Evolutionary conservation across 2,888 invertebrate species (phyloP).

Genomic region (Polydrusus cervinus): DNA sequence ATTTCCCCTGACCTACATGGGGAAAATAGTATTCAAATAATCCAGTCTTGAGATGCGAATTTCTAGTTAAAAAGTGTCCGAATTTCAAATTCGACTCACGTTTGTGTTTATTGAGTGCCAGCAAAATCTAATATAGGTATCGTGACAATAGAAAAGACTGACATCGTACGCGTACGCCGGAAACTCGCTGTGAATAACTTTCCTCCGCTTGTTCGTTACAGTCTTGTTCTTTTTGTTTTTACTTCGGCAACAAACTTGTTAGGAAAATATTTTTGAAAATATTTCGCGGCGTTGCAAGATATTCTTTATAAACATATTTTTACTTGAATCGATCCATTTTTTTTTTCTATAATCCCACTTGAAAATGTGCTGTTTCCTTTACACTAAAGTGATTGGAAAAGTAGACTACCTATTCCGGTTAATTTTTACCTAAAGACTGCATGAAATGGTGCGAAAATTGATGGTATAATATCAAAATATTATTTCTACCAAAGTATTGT

Average conservation of each 20-base stretch:
- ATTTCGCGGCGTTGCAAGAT: background rate
- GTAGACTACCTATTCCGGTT: too few relatives aligned
- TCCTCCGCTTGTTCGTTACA: constrained; percentile 31
- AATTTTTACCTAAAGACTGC: too few relatives aligned
- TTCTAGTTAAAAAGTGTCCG: constrained; percentile 39
- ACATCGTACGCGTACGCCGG: constrained; percentile 41
- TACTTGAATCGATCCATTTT: too few relatives aligned
- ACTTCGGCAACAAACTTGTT: background rate
- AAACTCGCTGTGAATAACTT: constrained; percentile 45
- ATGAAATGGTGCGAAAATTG: too few relatives aligned
- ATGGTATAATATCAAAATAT: too few relatives aligned
- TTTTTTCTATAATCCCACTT: too few relatives aligned
- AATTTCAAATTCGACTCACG: constrained; percentile 42
- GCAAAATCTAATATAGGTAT: constrained; percentile 54
- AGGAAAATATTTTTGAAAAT: background rate
- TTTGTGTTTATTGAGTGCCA: constrained; percentile 53
- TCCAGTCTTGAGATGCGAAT: constrained; percentile 25
- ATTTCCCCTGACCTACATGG: too few relatives aligned
- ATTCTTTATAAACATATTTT: too few relatives aligned
- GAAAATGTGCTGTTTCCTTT: too few relatives aligned
- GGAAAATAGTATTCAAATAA: constrained; percentile 23
- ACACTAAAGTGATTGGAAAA: too few relatives aligned
- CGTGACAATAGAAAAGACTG: constrained; percentile 53
- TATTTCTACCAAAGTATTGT: too few relatives aligned
- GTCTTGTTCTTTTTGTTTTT: constrained; percentile 14